These are phyloP conservation scores for Prionace glauca DNA, from an alignment of 2,797 vertebrate species.

Conservation along the genomic window DNA sequence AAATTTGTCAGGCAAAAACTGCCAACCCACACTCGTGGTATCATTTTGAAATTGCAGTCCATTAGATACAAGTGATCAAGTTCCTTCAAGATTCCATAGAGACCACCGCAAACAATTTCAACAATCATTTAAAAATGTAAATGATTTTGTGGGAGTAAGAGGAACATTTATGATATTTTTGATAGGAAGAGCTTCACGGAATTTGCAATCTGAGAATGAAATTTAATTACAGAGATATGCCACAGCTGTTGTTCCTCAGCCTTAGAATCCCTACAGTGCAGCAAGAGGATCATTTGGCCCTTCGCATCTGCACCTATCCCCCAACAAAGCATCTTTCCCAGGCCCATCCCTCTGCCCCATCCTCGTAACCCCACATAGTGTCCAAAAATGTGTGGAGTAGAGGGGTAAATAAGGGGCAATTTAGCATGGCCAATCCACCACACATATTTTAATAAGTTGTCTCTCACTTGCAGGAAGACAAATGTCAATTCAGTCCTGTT, in stretches of 20 bases:
- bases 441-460: no score
- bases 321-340: no score
- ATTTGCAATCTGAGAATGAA: background rate
- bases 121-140: background rate
- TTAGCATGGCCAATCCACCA: no score
- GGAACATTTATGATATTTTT: background rate
- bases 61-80: background rate
- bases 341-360: no score
- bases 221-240: background rate
- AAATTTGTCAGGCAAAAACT: background rate
- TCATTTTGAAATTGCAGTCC: background rate
- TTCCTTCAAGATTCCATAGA: background rate
- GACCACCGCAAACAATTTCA: background rate
- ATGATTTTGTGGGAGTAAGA: background rate
- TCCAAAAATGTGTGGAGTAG: no score
- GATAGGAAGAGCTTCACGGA: background rate
- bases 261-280: background rate
- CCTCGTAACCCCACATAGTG: no score
- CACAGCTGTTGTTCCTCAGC: background rate
- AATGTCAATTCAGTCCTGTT: background rate
- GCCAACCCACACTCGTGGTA: background rate
- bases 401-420: no score
- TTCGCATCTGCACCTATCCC: no score
- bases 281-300: no score
- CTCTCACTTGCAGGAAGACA: background rate